These are phyloP conservation scores for Arctia plantaginis DNA, from an alignment of 2,888 invertebrate genomes.

Conservation along the genomic window DNA sequence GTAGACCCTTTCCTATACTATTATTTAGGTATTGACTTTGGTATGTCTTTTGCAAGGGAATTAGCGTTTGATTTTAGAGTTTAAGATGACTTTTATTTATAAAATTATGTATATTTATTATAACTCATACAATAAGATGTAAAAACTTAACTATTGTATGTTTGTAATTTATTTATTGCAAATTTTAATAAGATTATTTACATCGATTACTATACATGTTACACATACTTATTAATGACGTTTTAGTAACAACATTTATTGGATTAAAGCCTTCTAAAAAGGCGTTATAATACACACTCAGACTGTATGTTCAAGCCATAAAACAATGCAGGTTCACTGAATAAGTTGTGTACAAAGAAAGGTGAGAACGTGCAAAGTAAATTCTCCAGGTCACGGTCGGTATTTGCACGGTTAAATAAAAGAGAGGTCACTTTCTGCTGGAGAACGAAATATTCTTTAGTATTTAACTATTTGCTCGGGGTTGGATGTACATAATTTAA, in stretches of 20 bases:
- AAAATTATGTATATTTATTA: not conserved
- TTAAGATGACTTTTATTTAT: not conserved
- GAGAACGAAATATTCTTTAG: not conserved
- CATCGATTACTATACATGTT: too few species aligned
- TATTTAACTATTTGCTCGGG: not conserved
- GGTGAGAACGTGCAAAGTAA: not conserved
- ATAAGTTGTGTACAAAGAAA: constrained; percentile 2
- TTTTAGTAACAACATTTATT: too few species aligned
- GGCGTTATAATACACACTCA: not conserved
- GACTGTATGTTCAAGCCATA: not conserved
- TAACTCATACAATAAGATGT: not conserved
- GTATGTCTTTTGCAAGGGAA: not conserved
- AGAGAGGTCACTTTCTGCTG: not conserved
- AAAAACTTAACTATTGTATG: not conserved
- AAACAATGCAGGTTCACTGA: not conserved
- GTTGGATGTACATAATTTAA: not conserved
- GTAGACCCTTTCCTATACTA: not conserved
- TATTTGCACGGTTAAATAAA: constrained; percentile 4
- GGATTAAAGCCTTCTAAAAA: not conserved
- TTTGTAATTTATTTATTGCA: not conserved
- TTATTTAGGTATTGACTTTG: not conserved
- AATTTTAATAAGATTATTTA: too few species aligned
- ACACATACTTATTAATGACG: too few species aligned
- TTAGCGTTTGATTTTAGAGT: not conserved
- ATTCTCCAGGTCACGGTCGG: constrained; percentile 2